Conservation (phyloP, 2,797 vertebrate genomes). For the Hephaestus fuliginosus region DNA sequence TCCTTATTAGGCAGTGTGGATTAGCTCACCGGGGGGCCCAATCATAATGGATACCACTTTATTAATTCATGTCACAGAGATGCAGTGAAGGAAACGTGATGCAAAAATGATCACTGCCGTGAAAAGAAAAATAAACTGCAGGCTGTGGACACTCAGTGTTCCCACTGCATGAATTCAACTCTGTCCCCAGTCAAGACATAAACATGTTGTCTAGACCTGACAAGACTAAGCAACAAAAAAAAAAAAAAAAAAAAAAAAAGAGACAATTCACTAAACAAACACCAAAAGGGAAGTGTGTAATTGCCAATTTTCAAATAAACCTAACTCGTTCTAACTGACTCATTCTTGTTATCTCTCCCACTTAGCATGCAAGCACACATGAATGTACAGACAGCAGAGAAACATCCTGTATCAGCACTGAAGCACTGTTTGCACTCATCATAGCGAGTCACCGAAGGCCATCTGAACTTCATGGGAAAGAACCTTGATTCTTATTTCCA, state of each 20-base stretch:
- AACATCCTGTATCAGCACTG: constrained; percentile 48
- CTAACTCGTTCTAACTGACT: constrained; percentile 55
- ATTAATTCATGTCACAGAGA: constrained; percentile 36
- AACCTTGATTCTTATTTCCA: constrained; percentile 13
- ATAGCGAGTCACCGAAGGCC: constrained; percentile 63
- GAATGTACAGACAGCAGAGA: constrained; percentile 27
- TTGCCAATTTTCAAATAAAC: constrained; percentile 58
- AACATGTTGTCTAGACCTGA: constrained; percentile 55
- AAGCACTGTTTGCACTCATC: constrained; percentile 43
- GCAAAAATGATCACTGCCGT: constrained; percentile 33
- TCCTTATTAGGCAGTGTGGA: constrained; percentile 75
- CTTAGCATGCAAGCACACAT: constrained; percentile 29
- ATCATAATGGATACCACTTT: constrained; percentile 47
- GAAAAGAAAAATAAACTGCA: constrained; percentile 28
- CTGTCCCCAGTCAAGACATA: constrained; percentile 35
- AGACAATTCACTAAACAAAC: constrained; percentile 44
- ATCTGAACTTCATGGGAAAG: constrained; percentile 45
- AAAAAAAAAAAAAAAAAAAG: not conserved
- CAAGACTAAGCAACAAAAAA: constrained; percentile 47
- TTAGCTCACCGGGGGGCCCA: constrained; percentile 55
- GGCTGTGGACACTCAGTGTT: constrained; percentile 10
- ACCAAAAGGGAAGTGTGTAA: constrained; percentile 48
- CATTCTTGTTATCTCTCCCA: constrained; percentile 49
- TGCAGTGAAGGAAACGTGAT: constrained; percentile 11
- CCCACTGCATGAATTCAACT: constrained; percentile 17